These are phyloP conservation scores for Paramormyrops kingsleyae DNA, from an alignment of 2,113 vertebrate genomes.

Conservation along the genomic window DNA sequence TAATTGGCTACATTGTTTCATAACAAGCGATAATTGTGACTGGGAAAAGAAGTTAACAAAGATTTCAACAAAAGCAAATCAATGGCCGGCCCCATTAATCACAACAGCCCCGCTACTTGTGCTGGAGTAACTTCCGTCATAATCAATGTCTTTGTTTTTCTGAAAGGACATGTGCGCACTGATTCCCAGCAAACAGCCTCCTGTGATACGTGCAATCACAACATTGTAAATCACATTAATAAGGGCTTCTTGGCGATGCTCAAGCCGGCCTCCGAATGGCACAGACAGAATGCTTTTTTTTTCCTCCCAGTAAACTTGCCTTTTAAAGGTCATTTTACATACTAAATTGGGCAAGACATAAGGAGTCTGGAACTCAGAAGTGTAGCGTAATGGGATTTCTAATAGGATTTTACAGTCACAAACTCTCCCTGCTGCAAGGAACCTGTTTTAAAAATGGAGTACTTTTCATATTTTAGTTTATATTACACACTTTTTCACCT, in stretches of 20 bases:
- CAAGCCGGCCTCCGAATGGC: conserved; percentile 59
- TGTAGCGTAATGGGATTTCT: not conserved
- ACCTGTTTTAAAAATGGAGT: not conserved
- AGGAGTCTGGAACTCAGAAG: not conserved
- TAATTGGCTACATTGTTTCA: conserved; percentile 73
- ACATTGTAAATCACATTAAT: conserved; percentile 64
- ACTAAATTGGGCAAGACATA: conserved; percentile 8
- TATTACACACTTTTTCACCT: not conserved
- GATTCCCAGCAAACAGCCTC: conserved; percentile 59
- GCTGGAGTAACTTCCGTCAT: conserved; percentile 69
- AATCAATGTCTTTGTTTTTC: conserved; percentile 77
- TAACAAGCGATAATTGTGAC: conserved; percentile 73
- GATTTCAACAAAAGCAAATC: conserved; percentile 73
- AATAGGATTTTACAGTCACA: conserved; percentile 10
- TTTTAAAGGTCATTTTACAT: conserved; percentile 39
- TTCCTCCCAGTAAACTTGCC: conserved; percentile 33
- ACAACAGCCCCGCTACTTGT: conserved; percentile 64
- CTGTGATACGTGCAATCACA: conserved; percentile 66
- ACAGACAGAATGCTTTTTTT: conserved; percentile 45
- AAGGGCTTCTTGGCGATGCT: conserved; percentile 51
- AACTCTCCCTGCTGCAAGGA: not conserved
- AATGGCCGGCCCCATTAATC: conserved; percentile 68
- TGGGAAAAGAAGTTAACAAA: conserved; percentile 65
- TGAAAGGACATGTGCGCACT: conserved; percentile 67
- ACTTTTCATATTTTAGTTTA: not conserved